These are phyloP conservation scores for Tachypleus tridentatus DNA, from an alignment of 1,140 invertebrate genomes.

Conservation along the genomic window DNA sequence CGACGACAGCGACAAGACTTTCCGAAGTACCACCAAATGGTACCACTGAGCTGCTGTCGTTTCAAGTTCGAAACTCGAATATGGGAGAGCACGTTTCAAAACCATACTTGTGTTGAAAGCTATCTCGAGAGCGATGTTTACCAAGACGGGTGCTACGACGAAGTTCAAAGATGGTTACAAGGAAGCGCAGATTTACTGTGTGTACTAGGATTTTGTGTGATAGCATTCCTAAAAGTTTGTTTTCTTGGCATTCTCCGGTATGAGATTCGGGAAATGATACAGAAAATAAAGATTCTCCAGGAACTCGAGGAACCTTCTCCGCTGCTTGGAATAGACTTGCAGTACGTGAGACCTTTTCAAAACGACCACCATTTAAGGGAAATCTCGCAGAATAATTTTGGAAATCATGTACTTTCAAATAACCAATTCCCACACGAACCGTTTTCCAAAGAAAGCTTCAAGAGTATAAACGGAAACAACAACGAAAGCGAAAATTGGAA, in stretches of 20 bases:
- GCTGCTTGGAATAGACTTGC: no score
- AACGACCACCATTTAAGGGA: no score
- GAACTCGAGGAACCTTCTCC: slow-evolving; percentile 28
- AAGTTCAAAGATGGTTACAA: slow-evolving; percentile 55
- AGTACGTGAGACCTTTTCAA: no score
- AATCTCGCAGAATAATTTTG: no score
- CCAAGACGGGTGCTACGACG: slow-evolving; percentile 50
- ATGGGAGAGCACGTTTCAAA: slow-evolving; percentile 8
- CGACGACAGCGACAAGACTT: slow-evolving; percentile 4
- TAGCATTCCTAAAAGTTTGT: slow-evolving; percentile 77
- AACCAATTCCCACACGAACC: no score
- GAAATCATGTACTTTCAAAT: no score
- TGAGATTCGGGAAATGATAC: slow-evolving; percentile 78
- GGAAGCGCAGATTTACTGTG: slow-evolving; percentile 66
- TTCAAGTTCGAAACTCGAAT: not conserved
- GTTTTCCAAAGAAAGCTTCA: no score
- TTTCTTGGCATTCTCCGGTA: slow-evolving; percentile 72
- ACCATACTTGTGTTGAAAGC: slow-evolving; percentile 14
- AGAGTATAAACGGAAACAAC: no score
- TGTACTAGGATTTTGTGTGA: slow-evolving; percentile 75
- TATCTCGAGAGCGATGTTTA: slow-evolving; percentile 11
- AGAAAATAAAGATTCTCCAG: slow-evolving; percentile 58
- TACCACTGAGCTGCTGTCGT: slow-evolving; percentile 23
- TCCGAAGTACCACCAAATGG: slow-evolving; percentile 11
- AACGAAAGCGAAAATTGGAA: no score